A percentile compares a stretch with the other conserved stretches of the same genome.
Conservation (phyloP, 1,140 invertebrate species). For the Delia radicum region DNA sequence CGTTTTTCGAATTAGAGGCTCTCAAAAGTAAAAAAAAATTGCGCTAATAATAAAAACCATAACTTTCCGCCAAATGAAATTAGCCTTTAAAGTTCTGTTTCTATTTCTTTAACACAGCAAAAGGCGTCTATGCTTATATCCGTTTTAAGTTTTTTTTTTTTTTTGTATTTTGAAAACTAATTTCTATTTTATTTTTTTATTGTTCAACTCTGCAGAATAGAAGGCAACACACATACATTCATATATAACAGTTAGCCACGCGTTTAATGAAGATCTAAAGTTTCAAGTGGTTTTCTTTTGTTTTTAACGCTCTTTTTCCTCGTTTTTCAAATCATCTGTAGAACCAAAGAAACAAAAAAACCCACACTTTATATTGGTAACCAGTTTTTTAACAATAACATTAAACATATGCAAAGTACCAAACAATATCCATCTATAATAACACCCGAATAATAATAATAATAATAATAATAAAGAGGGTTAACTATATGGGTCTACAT, state of each 20-base stretch:
- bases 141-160: background rate
- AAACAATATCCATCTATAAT: background rate
- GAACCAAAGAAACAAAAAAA: background rate
- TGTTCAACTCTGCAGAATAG: background rate
- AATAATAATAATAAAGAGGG: background rate
- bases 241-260: background rate
- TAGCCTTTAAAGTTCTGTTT: too few species aligned
- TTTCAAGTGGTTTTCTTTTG: constrained; percentile 19
- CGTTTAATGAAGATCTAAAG: constrained; percentile 17
- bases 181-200: background rate
- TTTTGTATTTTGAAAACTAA: background rate
- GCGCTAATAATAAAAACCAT: too few species aligned
- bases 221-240: background rate
- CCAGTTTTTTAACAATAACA: background rate
- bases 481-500: background rate
- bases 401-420: background rate
- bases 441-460: too few species aligned
- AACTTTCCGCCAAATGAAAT: too few species aligned
- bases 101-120: background rate
- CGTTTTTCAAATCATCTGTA: background rate
- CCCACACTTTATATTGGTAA: background rate
- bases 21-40: too few species aligned
- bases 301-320: background rate
- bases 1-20: too few species aligned
- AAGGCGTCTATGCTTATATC: constrained; percentile 13